These are phyloP conservation scores for Glyptemys insculpta DNA, from an alignment of 2,797 vertebrate genomes.

Conservation along the genomic window DNA sequence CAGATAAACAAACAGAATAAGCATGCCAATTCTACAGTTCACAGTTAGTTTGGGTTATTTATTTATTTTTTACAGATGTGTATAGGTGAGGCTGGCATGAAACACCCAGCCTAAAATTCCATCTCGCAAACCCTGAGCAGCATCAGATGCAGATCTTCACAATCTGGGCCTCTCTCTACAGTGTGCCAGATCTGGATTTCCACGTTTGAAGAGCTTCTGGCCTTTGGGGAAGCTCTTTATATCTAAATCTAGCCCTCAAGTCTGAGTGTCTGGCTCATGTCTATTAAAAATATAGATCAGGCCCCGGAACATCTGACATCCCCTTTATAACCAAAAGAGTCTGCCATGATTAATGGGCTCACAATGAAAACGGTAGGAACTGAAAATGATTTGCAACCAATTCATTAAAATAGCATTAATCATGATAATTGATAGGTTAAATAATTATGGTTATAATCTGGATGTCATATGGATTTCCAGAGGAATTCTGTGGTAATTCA, in stretches of 20 bases:
- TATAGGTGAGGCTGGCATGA: background rate
- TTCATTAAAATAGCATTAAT: slow-evolving; percentile 83
- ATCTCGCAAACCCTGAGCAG: background rate
- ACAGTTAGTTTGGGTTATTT: background rate
- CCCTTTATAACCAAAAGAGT: slow-evolving; percentile 53
- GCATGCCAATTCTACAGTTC: background rate
- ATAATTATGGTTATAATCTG: slow-evolving; percentile 77
- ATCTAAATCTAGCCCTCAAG: slow-evolving; percentile 51
- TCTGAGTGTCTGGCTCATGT: slow-evolving; percentile 30
- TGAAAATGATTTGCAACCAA: slow-evolving; percentile 80
- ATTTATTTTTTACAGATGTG: background rate
- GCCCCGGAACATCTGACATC: slow-evolving; percentile 62
- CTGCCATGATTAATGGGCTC: slow-evolving; percentile 79
- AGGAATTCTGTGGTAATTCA: slow-evolving; percentile 71
- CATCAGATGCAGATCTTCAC: background rate
- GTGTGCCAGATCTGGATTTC: background rate
- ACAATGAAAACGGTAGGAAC: slow-evolving; percentile 77
- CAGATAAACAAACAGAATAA: fast-evolving
- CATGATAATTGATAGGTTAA: slow-evolving; percentile 83
- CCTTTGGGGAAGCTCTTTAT: slow-evolving; percentile 28
- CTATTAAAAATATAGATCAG: slow-evolving; percentile 4
- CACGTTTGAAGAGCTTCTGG: slow-evolving; percentile 8
- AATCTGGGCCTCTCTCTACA: background rate
- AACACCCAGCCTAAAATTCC: background rate
- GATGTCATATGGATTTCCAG: slow-evolving; percentile 73